phyloP scores from a whole-genome alignment of 2,113 vertebrate species.

The Muntiacus muntjak region DNA sequence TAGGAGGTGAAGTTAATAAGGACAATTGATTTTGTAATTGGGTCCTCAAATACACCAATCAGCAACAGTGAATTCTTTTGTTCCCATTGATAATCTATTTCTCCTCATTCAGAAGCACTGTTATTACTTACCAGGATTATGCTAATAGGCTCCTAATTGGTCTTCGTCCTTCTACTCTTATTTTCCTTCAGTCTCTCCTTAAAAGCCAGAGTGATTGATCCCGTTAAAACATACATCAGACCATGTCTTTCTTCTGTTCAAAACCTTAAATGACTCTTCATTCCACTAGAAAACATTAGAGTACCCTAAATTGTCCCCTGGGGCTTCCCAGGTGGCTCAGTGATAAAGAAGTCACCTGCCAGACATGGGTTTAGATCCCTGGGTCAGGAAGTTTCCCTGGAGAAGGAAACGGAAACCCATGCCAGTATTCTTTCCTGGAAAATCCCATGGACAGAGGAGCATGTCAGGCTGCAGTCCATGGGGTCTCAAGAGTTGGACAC shows the following conservation, averaged over 20 bases:
- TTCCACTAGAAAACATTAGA: neutral
- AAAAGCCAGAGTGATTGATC: neutral
- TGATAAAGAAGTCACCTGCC: neutral
- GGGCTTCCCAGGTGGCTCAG: neutral
- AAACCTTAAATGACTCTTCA: neutral
- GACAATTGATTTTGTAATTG: neutral
- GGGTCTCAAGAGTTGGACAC: neutral
- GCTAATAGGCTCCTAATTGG: neutral
- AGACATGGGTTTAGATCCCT: neutral
- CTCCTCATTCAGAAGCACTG: neutral
- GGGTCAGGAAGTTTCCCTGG: neutral
- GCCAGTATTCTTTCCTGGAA: neutral
- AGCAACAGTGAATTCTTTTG: neutral
- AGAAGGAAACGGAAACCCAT: neutral
- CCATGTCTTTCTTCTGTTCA: neutral
- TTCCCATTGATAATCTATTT: neutral
- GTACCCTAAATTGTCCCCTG: neutral
- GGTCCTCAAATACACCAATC: neutral
- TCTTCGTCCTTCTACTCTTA: neutral
- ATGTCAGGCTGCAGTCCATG: neutral
- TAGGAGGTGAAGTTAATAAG: neutral
- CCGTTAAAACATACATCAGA: neutral
- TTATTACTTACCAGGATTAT: neutral
- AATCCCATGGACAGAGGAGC: neutral
- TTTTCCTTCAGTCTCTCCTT: neutral